Conservation (phyloP, 1,140 invertebrate species). For the Centruroides vittatus region DNA sequence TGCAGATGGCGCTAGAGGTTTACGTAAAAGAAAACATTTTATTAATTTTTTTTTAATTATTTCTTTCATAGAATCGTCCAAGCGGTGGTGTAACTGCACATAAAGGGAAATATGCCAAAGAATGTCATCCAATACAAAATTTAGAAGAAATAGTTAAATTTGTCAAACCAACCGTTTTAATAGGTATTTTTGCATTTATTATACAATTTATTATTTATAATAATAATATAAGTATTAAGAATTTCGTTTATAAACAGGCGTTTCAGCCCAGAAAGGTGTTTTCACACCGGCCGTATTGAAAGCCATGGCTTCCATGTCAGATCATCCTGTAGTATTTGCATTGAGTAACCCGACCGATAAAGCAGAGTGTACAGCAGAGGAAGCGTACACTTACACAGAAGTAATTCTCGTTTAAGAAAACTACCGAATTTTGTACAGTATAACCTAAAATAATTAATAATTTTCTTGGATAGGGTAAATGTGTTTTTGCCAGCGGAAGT, state of each 20-base stretch:
- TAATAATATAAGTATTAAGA: too few species aligned
- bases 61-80: slow-evolving; percentile 3
- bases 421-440: too few species aligned
- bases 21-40: too few species aligned
- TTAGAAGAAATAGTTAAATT: slow-evolving; percentile 61
- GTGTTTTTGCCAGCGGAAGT: slow-evolving; percentile 78
- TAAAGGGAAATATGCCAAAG: slow-evolving; percentile 67
- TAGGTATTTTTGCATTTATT: slow-evolving; percentile 42
- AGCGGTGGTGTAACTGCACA: slow-evolving; percentile 36
- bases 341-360: slow-evolving; percentile 91
- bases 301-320: slow-evolving; percentile 71
- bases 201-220: too few species aligned
- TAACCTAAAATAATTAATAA: too few species aligned
- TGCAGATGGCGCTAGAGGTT: too few species aligned
- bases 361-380: slow-evolving; percentile 90
- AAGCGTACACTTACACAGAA: slow-evolving; percentile 71
- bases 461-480: too few species aligned
- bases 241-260: slow-evolving; percentile 38
- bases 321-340: slow-evolving; percentile 83
- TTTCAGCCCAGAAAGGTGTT: slow-evolving; percentile 69
- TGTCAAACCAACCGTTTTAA: slow-evolving; percentile 68
- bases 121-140: slow-evolving; percentile 55
- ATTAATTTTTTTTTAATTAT: background rate
- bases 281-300: slow-evolving; percentile 73
- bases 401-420: background rate